Conservation (phyloP, 2,888 invertebrate genomes). For the Saturnia pavonia region DNA sequence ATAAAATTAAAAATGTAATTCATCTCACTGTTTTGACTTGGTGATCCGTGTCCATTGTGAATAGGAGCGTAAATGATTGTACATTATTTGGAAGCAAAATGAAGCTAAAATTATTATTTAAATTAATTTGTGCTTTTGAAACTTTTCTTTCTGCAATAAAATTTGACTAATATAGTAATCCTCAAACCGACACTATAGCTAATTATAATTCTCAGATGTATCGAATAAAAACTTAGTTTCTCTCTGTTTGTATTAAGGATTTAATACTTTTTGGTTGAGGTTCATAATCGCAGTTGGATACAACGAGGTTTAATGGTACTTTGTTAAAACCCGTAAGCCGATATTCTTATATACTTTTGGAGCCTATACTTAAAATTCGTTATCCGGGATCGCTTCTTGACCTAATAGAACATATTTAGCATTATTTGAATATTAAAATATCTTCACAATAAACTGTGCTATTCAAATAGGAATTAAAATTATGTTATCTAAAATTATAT, state of each 20-base stretch:
- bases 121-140: neutral
- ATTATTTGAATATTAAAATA: neutral
- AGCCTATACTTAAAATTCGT: neutral
- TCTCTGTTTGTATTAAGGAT: neutral
- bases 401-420: neutral
- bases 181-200: neutral
- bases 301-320: neutral
- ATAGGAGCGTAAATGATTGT: neutral
- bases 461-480: too few species aligned
- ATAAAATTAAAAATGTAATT: neutral
- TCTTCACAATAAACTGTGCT: too few species aligned
- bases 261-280: neutral
- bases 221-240: neutral
- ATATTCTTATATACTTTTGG: neutral
- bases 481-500: too few species aligned
- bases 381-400: neutral
- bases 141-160: too few species aligned
- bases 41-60: neutral
- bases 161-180: neutral
- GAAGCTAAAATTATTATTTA: neutral
- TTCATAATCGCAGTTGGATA: neutral
- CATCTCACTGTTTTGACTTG: neutral
- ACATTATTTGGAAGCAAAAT: neutral
- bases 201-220: neutral
- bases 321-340: conserved; percentile 7